These are phyloP conservation scores for Drosophila subobscura DNA, from an alignment of 1,140 invertebrate genomes.

Conservation along the genomic window DNA sequence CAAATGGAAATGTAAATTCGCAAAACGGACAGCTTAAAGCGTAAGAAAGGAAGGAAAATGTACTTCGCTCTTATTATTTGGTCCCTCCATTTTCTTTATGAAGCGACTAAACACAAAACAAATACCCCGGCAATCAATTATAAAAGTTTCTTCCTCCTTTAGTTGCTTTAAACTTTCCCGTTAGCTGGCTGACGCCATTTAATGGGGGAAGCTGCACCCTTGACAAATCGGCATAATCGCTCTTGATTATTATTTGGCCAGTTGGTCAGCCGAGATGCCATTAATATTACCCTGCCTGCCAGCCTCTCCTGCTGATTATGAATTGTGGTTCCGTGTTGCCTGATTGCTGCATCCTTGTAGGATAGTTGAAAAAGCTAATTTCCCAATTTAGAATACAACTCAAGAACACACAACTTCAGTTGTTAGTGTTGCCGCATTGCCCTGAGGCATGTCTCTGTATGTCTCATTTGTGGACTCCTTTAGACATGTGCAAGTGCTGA, in stretches of 20 bases:
- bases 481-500: neutral
- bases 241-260: constrained; percentile 46
- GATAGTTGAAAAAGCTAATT: too few relatives aligned
- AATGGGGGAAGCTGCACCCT: constrained; percentile 3
- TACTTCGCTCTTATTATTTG: too few relatives aligned
- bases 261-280: constrained; percentile 6
- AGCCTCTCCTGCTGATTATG: too few relatives aligned
- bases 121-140: constrained; percentile 39
- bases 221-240: constrained; percentile 41
- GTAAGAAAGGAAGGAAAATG: constrained; percentile 7
- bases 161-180: constrained; percentile 24
- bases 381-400: too few relatives aligned
- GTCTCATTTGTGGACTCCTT: neutral
- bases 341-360: neutral
- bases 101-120: constrained; percentile 3
- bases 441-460: too few relatives aligned
- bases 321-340: constrained; percentile 7
- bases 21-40: constrained; percentile 25
- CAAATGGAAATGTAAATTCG: constrained; percentile 29
- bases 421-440: too few relatives aligned
- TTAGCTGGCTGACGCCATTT: constrained; percentile 22
- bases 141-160: constrained; percentile 24
- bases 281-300: neutral
- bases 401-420: too few relatives aligned
- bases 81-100: neutral